These are phyloP conservation scores for Diadegma fenestrale DNA, from an alignment of 2,888 invertebrate genomes.

Conservation along the genomic window DNA sequence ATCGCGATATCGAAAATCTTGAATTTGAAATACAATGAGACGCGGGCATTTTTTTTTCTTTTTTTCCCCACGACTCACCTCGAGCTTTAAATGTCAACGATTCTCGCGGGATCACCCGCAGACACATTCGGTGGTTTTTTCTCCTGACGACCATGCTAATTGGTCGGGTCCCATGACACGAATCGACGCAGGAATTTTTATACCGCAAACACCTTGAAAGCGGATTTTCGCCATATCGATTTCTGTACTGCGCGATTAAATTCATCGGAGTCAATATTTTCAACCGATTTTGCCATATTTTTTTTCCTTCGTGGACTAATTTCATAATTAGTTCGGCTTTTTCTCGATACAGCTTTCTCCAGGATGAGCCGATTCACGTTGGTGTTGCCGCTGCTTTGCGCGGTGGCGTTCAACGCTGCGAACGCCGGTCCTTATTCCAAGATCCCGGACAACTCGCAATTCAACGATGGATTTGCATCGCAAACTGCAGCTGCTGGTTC, in stretches of 20 bases:
- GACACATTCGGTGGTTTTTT: not conserved
- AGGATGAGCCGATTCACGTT: conserved; percentile 74
- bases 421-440: conserved; percentile 73
- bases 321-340: not conserved
- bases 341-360: conserved; percentile 67
- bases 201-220: not conserved
- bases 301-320: not conserved
- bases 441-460: conserved; percentile 64
- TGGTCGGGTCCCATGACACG: not conserved
- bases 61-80: not conserved
- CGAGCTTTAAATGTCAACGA: conserved; percentile 5
- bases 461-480: conserved; percentile 56
- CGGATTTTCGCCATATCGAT: not conserved
- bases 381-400: conserved; percentile 72
- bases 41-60: not conserved
- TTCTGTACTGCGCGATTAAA: no score
- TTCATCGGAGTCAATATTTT: no score
- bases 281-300: not conserved
- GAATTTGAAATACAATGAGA: not conserved
- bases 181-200: not conserved
- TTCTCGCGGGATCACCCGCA: not conserved
- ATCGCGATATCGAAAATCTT: not conserved
- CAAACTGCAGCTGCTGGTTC: conserved; percentile 69
- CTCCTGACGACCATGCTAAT: not conserved
- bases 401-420: conserved; percentile 70